Percentiles rank a stretch among this genome's conserved stretches.
phyloP scores from a whole-genome alignment of 2,888 invertebrate genomes.

The Lymantria dispar region DNA sequence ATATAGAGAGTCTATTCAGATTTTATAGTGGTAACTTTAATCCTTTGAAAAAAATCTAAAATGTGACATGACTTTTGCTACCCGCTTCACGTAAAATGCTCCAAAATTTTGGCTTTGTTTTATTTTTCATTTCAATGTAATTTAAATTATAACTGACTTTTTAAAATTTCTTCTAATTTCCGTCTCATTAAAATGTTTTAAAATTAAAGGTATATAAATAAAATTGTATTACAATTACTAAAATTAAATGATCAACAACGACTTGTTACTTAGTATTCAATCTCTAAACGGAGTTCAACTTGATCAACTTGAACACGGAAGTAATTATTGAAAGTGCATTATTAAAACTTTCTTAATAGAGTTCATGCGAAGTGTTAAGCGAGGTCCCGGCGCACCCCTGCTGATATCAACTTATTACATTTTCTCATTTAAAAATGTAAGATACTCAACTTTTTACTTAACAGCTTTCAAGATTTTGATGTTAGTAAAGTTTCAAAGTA shows the following conservation, averaged over 20 bases:
- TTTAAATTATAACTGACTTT: too few relatives aligned
- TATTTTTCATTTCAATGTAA: too few relatives aligned
- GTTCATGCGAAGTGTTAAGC: conserved; percentile 30
- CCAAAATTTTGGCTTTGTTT: too few relatives aligned
- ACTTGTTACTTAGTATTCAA: background rate
- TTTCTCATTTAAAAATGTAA: conserved; percentile 28
- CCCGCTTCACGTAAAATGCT: too few relatives aligned
- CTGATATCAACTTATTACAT: conserved; percentile 27
- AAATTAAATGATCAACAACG: background rate
- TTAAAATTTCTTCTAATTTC: too few relatives aligned
- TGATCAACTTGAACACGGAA: conserved; percentile 27
- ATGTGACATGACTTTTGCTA: too few relatives aligned
- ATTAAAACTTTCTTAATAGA: conserved; percentile 39
- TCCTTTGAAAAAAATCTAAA: too few relatives aligned
- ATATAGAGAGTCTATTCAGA: too few relatives aligned
- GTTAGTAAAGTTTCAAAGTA: conserved; percentile 45
- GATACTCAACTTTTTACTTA: conserved; percentile 48
- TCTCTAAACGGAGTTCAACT: conserved; percentile 11
- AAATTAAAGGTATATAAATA: too few relatives aligned
- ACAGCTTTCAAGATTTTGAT: conserved; percentile 49
- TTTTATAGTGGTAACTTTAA: too few relatives aligned
- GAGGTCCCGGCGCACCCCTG: conserved; percentile 17
- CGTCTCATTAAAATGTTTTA: too few relatives aligned
- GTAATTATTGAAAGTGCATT: conserved; percentile 50
- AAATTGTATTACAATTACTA: background rate